Evolutionary conservation across 2,888 invertebrate species (phyloP).

Genomic region (Papilio protenor): DNA sequence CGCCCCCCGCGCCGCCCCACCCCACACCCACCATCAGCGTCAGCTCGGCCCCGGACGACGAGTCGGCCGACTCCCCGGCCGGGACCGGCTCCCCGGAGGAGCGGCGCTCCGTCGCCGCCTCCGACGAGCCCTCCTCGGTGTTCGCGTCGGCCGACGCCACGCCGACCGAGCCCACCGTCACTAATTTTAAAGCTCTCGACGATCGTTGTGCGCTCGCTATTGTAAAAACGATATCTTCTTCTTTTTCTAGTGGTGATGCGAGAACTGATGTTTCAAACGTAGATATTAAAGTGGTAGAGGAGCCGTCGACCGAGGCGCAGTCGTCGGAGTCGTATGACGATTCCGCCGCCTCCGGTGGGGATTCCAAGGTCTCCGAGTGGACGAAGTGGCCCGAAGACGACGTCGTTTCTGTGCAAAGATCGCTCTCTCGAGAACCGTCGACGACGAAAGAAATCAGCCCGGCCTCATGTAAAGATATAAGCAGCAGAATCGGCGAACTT

Average conservation of each 20-base stretch:
- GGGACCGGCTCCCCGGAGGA: conserved; percentile 69
- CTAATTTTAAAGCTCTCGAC: conserved; percentile 49
- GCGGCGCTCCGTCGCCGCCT: conserved; percentile 68
- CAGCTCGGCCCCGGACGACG: conserved; percentile 88
- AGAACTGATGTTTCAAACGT: conserved; percentile 56
- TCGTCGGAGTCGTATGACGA: conserved; percentile 57
- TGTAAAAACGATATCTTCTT: conserved; percentile 48
- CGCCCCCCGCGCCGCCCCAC: conserved; percentile 61
- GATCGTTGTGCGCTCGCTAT: conserved; percentile 49
- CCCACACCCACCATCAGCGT: conserved; percentile 88
- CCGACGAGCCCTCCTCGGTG: conserved; percentile 77
- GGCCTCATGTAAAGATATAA: conserved; percentile 60
- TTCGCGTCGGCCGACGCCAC: conserved; percentile 77
- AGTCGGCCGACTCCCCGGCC: conserved; percentile 62
- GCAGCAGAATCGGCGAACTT: conserved; percentile 60
- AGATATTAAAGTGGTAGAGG: conserved; percentile 51
- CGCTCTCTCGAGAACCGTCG: conserved; percentile 63
- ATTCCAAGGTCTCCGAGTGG: conserved; percentile 57
- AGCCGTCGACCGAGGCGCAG: conserved; percentile 46
- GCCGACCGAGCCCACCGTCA: conserved; percentile 66
- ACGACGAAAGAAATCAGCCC: conserved; percentile 63
- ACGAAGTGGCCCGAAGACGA: conserved; percentile 59
- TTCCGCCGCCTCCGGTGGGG: conserved; percentile 53
- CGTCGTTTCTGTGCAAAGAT: conserved; percentile 54
- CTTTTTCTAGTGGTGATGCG: conserved; percentile 52